phyloP scores from a whole-genome alignment of 2,113 vertebrate genomes.

The Neopipo cinnamomea region DNA sequence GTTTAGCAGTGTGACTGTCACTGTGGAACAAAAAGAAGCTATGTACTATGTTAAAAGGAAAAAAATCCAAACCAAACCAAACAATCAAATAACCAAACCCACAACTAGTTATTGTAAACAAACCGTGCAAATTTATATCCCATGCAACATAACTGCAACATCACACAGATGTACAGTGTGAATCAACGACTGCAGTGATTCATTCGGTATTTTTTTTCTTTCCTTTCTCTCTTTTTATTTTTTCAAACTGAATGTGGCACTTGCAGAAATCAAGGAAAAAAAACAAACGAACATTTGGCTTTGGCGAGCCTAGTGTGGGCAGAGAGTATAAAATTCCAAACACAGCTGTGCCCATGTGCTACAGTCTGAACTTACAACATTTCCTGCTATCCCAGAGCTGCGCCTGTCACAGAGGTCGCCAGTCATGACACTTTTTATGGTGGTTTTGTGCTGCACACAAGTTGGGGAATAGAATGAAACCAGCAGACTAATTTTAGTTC shows the following conservation, averaged over 20 bases:
- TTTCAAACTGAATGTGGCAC: constrained; percentile 2
- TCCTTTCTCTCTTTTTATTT: not conserved
- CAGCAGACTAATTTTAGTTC: constrained; percentile 42
- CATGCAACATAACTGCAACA: not conserved
- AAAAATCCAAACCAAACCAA: not conserved
- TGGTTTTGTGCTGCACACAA: constrained; percentile 25
- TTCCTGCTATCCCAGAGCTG: constrained; percentile 28
- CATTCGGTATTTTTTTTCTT: not conserved
- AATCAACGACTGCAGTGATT: not conserved
- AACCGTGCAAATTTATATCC: not conserved
- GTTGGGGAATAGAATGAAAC: not conserved
- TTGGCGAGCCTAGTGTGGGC: not conserved
- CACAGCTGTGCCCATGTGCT: constrained; percentile 45
- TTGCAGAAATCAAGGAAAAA: constrained; percentile 18
- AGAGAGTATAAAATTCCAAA: constrained; percentile 19
- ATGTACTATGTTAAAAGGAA: not conserved
- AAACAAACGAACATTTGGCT: constrained; percentile 10
- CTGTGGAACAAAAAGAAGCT: not conserved
- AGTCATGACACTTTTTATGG: not conserved
- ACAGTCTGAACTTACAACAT: not conserved
- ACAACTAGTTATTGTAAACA: not conserved
- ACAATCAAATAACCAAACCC: not conserved
- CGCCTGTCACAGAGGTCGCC: not conserved
- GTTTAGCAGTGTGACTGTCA: not conserved
- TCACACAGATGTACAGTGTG: not conserved